These are phyloP conservation scores for Rosalia funebris DNA, from an alignment of 2,888 invertebrate species.

Conservation along the genomic window DNA sequence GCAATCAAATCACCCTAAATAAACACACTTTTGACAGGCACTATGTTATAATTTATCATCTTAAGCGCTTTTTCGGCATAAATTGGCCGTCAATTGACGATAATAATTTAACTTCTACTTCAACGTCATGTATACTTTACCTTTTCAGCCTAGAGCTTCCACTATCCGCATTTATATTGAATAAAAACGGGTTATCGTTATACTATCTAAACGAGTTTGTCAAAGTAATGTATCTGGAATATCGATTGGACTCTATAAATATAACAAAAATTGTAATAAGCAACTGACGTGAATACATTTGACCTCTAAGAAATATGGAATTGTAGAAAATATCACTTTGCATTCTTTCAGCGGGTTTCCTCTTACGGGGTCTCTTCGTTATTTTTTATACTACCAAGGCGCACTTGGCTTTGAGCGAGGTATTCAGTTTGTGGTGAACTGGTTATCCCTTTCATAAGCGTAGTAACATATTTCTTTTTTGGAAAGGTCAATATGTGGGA, in stretches of 20 bases:
- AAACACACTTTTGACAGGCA: too few species aligned
- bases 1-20: too few species aligned
- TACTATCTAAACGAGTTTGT: background rate
- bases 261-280: background rate
- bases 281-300: background rate
- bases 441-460: too few species aligned
- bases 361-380: background rate
- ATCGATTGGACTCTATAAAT: conserved; percentile 4
- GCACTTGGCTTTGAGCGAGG: background rate
- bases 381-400: background rate
- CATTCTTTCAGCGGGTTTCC: background rate
- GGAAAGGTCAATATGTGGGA: too few species aligned
- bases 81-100: background rate
- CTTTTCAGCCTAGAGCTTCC: background rate
- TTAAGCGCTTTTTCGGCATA: background rate
- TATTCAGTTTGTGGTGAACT: background rate
- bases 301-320: background rate
- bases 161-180: background rate
- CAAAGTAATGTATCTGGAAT: conserved; percentile 3
- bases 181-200: background rate
- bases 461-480: too few species aligned
- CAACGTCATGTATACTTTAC: background rate
- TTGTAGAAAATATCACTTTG: background rate
- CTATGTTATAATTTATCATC: too few species aligned
- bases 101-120: background rate